Base-by-base conservation (phyloP, 1,140 invertebrate species). In the Hycleus cichorii region DNA sequence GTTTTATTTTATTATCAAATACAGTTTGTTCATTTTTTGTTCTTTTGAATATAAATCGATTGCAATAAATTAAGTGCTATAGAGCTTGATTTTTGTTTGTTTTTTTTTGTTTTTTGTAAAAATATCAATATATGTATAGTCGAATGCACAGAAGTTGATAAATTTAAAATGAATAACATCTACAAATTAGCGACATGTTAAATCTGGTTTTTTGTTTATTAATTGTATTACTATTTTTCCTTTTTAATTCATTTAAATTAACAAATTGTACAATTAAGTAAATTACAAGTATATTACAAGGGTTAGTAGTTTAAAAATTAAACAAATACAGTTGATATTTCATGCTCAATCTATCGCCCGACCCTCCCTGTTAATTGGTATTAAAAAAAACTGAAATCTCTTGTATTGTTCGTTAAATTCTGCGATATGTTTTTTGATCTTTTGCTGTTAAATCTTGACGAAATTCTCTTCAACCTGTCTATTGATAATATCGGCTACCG, bases 151-250 rank as follows among this genome's bases (percentile, higher is more conserved):
- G 51, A 38, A 53, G 51, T 53, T 5, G 32, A 32, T 32, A 55
- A 43, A 55, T 42, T 49, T 52, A 44, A 55, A 60, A 60, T 48
- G 43, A 49, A 60, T 55, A 60, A 60, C 58, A 60, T 49, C 58
- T 60, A 60, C 58, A 55, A 60, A 60, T 55, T 60, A 60, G 52
- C 52, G 58, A 60, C 58, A 60, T 55, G 42, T 53, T 53, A 53
- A 45, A 53, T 45, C 44, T 32, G 4, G 32, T 32, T 32, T 32
- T 47, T 53, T 55, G 4, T 32, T 32, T 5, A 32, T 18, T 18
- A 18, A 2, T 18, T 18, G 18, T 18, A 18, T 18, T 18, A 18
- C 18, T 18, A 18, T 18, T 18, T 18, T 18, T 2, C 18, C 1
- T 18, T 18, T 18, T 18, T 18, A 18, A 18, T 1, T 18, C 18